These are phyloP conservation scores for Accipiter virgatus DNA, from an alignment of 2,113 vertebrate species.

Conservation along the genomic window DNA sequence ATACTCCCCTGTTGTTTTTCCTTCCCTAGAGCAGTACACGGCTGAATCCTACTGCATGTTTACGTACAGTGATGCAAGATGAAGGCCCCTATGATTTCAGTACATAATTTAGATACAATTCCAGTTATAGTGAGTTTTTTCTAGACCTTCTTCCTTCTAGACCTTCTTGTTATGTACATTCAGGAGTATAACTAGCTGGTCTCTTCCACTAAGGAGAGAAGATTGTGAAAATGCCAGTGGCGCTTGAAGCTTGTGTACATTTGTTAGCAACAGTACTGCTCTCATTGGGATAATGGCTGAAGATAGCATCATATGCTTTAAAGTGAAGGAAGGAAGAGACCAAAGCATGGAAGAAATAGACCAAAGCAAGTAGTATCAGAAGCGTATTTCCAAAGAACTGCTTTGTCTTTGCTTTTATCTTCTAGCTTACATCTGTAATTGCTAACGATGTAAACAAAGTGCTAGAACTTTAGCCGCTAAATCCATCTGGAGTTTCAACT, in stretches of 20 bases:
- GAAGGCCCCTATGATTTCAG: neutral
- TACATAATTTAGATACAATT: neutral
- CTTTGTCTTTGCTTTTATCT: neutral
- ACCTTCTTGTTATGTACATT: neutral
- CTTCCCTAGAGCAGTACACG: neutral
- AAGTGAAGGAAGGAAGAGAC: neutral
- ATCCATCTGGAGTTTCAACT: neutral
- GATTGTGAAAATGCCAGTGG: neutral
- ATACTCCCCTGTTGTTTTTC: neutral
- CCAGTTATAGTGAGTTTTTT: neutral
- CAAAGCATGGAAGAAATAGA: neutral
- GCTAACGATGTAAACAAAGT: neutral
- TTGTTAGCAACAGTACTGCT: neutral
- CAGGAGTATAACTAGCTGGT: neutral
- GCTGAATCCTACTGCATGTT: neutral
- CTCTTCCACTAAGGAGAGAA: neutral
- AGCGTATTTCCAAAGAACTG: neutral
- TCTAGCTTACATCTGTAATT: neutral
- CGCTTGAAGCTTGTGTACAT: neutral
- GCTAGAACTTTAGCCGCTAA: neutral
- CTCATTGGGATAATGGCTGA: neutral
- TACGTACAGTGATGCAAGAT: neutral
- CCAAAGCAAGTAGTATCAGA: neutral
- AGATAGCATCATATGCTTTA: neutral
- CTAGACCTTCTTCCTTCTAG: neutral